Base-by-base conservation (phyloP, 1,140 invertebrate genomes). In the Caligus rogercresseyi region DNA sequence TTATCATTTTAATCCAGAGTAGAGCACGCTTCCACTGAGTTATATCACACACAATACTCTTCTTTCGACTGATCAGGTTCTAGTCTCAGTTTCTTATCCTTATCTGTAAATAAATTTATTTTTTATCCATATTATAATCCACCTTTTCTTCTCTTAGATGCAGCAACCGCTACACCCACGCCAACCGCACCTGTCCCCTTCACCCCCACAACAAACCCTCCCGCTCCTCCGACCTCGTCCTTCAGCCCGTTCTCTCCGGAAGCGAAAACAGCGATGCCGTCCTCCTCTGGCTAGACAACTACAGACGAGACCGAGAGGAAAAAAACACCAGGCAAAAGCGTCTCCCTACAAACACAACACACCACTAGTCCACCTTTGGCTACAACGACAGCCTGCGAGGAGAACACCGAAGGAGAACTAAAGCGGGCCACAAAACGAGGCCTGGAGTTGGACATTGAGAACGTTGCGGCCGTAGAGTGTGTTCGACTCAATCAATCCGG, bases 171-270 rank as follows among this genome's bases (percentile, higher is more conserved):
- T 86, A 87, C 69, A 85, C 84, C 20, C 84, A 87, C 73, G 83
- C 84, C 0, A 86, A 87, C 69, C 71, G 85, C 51, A 83, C 84
- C 67, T 87, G 85, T 68, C 76, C 81, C 1, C 76, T 80, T 66
- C 80, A 83, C 75, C 79, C 80, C 0, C 76, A 78, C 61, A 75
- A 76, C 15, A 74, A 76, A 52, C 69, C 83, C 13, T 77, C 77
- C 64, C 70, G 81, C 62, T 73, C 72, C 68, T 75, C 77, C 54
- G 76, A 79, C 31, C 73, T 78, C 63, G 75, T 76, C 59, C 67
- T 79, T 7, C 76, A 77, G 55, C 73, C 76, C 1, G 73, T 77
- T 31, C 52, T 54, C 15, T 25, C 25, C 24, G 72, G 74, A 1
- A 72, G 73, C 0, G 77, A 77, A 26, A 68, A 68, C 56, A 76